These are phyloP conservation scores for Nesidiocoris tenuis DNA, from an alignment of 2,888 invertebrate species.

Conservation along the genomic window DNA sequence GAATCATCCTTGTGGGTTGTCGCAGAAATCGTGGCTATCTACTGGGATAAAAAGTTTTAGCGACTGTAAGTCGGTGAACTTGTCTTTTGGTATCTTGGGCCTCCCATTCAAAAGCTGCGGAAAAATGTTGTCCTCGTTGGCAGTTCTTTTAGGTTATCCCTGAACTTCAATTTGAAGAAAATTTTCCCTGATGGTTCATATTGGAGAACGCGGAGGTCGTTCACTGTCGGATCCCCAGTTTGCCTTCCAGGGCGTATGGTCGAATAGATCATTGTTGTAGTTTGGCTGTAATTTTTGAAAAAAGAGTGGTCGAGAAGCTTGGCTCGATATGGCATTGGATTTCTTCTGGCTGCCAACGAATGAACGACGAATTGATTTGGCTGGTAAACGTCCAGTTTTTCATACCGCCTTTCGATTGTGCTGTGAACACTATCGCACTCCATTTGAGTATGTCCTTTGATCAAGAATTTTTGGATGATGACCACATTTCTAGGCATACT, in stretches of 20 bases:
- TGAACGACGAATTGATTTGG: constrained; percentile 9
- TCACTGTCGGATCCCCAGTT: constrained; percentile 42
- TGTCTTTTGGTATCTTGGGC: no score
- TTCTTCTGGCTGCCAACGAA: background rate
- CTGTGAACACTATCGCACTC: constrained; percentile 26
- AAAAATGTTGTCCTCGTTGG: no score
- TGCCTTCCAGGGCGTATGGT: constrained; percentile 42
- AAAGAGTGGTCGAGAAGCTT: constrained; percentile 40
- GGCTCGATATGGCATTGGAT: constrained; percentile 34
- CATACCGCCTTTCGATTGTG: background rate
- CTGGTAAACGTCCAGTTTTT: constrained; percentile 1
- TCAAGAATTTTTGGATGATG: constrained; percentile 15
- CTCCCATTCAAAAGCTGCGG: no score
- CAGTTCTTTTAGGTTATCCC: no score
- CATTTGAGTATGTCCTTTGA: constrained; percentile 7
- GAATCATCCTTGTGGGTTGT: no score
- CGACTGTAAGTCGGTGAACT: no score
- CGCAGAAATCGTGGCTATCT: no score
- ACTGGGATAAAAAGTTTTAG: no score
- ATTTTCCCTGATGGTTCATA: constrained; percentile 36
- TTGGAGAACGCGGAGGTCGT: constrained; percentile 31
- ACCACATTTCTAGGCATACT: background rate
- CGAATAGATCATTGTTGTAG: constrained; percentile 20
- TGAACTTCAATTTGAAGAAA: constrained; percentile 40
- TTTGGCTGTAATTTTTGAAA: constrained; percentile 42